Base-by-base conservation (phyloP, 2,113 vertebrate species). In the Carassius gibelio region DNA sequence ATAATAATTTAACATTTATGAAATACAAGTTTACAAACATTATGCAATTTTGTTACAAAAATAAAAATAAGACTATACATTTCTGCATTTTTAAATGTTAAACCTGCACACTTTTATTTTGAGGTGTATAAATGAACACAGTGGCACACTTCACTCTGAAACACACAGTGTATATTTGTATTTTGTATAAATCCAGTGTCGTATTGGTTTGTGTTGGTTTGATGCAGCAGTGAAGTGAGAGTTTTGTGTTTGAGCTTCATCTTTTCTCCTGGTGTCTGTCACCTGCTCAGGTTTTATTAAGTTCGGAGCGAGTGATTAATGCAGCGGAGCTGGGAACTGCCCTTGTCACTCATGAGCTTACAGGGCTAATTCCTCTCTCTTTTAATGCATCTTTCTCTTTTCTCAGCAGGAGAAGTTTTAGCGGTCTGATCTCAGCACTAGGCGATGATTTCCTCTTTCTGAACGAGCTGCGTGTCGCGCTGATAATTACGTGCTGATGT, bases 351-450 rank as follows among this genome's bases (percentile, higher is more conserved):
- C 17, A 1, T 11, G 1, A 42, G 62, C 66, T 83, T 45, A 52
- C 13, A 52, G 1, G 4, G 59, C 19, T 87, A 36, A 62, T 84
- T 79, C 75, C 66, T 42, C 36, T 59, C 62, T 30, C 52, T 64
- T 57, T 66, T 30, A 59, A 50, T 50, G 23, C 59, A 8, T 66
- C 50, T 30, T 21, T 38, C 79, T 85, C 26, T 78, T 85, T 62
- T 82, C 81, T 75, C 84, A 85, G 88, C 81, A 84, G 81, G 75
- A 83, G 62, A 75, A 87, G 83, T 76, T 85, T 89, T 75, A 83
- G 78, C 64, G n/a, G 52, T 64, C 15, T 71, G 57, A 74, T 77
- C 68, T 61, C 23, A 64, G 62, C 59, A 1, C 59, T 61, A 9
- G 17, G 21, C 3, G 8, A n/a, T 8, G 59, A 30, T 23, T n/a